Conservation (phyloP, 2,797 vertebrate genomes). For the Dallia pectoralis region DNA sequence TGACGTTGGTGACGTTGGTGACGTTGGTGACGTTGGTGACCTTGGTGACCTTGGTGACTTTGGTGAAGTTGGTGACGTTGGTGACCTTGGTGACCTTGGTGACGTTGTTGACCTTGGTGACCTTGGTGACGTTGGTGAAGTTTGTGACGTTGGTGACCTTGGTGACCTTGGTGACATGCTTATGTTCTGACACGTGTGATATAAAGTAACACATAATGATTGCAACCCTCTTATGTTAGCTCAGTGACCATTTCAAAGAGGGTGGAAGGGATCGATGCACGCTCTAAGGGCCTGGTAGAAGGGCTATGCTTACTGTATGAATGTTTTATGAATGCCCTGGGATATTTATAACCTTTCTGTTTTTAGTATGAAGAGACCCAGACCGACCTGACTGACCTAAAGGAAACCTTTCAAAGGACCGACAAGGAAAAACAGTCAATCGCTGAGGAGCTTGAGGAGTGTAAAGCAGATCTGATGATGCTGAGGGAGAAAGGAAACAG, state of each 20-base stretch:
- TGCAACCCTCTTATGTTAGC: neutral
- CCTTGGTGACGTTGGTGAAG: no score
- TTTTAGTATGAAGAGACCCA: conserved; percentile 86
- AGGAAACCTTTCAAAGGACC: conserved; percentile 81
- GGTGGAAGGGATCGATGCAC: neutral
- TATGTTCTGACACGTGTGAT: neutral
- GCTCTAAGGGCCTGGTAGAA: neutral
- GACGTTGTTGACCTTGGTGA: no score
- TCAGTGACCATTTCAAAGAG: neutral
- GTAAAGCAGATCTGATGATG: conserved; percentile 89
- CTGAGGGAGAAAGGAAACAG: conserved; percentile 90
- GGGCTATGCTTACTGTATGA: neutral
- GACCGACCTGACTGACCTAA: conserved; percentile 83
- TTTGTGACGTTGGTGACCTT: no score
- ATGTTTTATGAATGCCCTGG: neutral
- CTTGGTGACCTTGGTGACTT: no score
- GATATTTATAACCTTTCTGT: conserved; percentile 17
- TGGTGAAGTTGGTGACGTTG: no score
- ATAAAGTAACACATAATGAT: neutral
- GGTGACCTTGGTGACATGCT: no score
- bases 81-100: no score
- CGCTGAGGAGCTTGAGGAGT: conserved; percentile 85
- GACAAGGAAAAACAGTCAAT: conserved; percentile 88
- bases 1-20: no score
- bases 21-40: no score